Evolutionary conservation across 2,113 vertebrate genomes (phyloP), one percentile per base, ranked within the genome.

Genomic region (Prionailurus bengalensis): DNA sequence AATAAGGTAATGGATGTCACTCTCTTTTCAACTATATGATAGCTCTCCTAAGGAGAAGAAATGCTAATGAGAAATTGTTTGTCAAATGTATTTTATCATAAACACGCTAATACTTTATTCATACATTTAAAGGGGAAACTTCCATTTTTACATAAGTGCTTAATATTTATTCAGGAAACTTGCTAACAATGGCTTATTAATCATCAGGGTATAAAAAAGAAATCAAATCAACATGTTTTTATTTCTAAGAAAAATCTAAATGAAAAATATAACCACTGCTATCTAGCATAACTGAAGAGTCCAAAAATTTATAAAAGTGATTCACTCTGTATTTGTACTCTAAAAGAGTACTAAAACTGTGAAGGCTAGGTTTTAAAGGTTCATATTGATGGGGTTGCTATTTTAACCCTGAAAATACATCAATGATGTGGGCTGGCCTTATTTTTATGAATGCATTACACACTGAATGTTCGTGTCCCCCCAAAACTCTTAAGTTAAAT

Each of bases 231-330:
- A 13, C 3, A 85, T 9, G 61, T 79, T 70, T 91, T 78, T 82
- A 88, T 92, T 74, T 82, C 42, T 66, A 88, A 82, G 39, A 88
- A 80, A 11, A 53, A 45, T 48, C 19, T 66, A 66, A 65, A 61
- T 48, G 9, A 58, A 85, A 68, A 74, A 17, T 33, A 55, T 55
- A 76, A 83, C 10, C 13, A 89, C 19, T 79, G 33, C 5, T 58
- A 65, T 78, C 31, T 61, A 51, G 8, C 53, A 89, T 79, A 51
- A 51, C 12, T 71, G 71, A 70, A 88, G 10, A 94, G 1, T 51
- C 2, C 1, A 84, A 55, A 58, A 23, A 33, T 70, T 51, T 55
- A 51, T 48, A 55, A 82, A 94, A 78, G 12, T 83, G 17, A 63
- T 83, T 65, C 45, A 76, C 3, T 63, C 73, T 81, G 7, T 5